Evolutionary conservation across 2,113 vertebrate genomes (phyloP).

Genomic region (Mesocricetus auratus): DNA sequence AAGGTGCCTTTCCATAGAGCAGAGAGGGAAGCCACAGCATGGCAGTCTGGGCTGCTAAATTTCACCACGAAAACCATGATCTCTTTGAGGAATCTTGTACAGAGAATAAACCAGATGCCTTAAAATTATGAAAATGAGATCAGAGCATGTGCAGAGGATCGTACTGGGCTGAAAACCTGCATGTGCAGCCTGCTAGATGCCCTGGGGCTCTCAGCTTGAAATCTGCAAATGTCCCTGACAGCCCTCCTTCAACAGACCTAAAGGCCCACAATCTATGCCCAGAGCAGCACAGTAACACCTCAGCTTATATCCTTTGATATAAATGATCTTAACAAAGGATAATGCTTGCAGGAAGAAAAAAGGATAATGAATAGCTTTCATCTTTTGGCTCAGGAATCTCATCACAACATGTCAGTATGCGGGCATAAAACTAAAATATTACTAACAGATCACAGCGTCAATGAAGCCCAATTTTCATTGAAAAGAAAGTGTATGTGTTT

Average conservation of each 20-base stretch:
- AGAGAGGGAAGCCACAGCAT: background rate
- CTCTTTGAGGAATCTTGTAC: background rate
- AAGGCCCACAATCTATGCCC: background rate
- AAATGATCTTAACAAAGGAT: background rate
- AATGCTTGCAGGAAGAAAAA: background rate
- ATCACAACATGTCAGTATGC: background rate
- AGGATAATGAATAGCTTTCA: constrained; percentile 1
- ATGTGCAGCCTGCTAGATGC: rapidly evolving
- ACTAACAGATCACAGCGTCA: background rate
- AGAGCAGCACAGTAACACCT: background rate
- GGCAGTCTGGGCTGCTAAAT: background rate
- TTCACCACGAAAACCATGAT: background rate
- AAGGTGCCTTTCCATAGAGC: too few species aligned
- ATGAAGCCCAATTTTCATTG: constrained; percentile 28
- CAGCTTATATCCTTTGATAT: background rate
- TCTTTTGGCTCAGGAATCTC: background rate
- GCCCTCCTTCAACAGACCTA: background rate
- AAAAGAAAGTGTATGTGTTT: constrained; percentile 16
- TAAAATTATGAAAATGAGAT: background rate
- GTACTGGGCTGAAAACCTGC: background rate
- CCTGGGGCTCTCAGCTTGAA: background rate
- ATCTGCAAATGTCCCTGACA: background rate
- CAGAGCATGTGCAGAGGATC: background rate
- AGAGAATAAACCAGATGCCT: background rate
- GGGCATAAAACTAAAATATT: background rate